A percentile compares a stretch with the other conserved stretches of the same genome.
These are phyloP conservation scores for Mantis religiosa DNA, from an alignment of 2,888 invertebrate species.

Conservation along the genomic window DNA sequence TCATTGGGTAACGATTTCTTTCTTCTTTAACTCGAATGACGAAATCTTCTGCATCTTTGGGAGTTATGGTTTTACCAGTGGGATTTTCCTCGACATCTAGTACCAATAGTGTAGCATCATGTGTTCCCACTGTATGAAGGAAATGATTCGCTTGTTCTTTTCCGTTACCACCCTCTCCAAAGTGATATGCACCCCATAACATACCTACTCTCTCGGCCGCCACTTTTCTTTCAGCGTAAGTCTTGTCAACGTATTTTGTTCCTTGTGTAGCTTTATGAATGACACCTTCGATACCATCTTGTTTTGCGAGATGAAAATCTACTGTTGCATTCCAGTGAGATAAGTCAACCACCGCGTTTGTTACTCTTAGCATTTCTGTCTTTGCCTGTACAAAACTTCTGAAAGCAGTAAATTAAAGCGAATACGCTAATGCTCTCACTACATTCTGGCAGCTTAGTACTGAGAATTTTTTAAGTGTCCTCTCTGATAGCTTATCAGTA, in stretches of 20 bases:
- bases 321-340: constrained; percentile 28
- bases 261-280: constrained; percentile 33
- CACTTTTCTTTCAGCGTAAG: constrained; percentile 20
- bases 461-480: too few species aligned
- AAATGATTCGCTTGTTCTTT: background rate
- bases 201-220: constrained; percentile 25
- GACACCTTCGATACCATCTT: constrained; percentile 26
- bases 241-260: constrained; percentile 13
- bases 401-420: too few species aligned
- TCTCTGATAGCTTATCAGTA: too few species aligned
- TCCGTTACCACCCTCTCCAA: constrained; percentile 27
- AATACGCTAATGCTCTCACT: too few species aligned
- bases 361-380: background rate
- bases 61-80: constrained; percentile 21
- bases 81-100: constrained; percentile 27
- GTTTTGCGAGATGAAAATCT: constrained; percentile 26
- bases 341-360: constrained; percentile 29
- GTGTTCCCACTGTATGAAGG: background rate
- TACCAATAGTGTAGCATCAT: constrained; percentile 26
- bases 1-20: constrained; percentile 22
- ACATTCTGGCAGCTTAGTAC: too few species aligned
- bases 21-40: constrained; percentile 19
- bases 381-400: too few species aligned
- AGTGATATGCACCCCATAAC: constrained; percentile 33
- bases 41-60: constrained; percentile 26